Base-by-base conservation (phyloP, 2,113 vertebrate genomes). In the Halichoerus grypus region DNA sequence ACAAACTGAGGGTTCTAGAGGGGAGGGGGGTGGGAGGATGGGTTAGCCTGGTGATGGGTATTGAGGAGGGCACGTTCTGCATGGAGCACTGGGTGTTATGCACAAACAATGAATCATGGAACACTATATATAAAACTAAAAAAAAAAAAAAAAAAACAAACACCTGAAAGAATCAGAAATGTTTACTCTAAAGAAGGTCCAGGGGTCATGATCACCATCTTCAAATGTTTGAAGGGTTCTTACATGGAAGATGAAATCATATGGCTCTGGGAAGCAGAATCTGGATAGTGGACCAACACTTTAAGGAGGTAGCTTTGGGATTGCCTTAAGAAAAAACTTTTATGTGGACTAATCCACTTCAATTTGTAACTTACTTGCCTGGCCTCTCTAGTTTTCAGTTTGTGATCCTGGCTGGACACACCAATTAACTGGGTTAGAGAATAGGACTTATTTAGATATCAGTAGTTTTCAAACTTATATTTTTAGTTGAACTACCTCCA, bases 181-280 rank as follows among this genome's bases (percentile, higher is more conserved):
- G 7, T 39, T 94, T 96, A 46, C 7, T 49, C 6, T 87, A n/a
- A 84, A 65, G 55, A 92, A 57, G 31, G 7, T 76, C 8, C 18
- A 74, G 14, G 11, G 5, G 18, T 0, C 11, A 46, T 63, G 22
- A 33, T 36, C 74, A 76, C 5, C 89, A 86, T 79, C 84, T 92
- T 36, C n/a, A 67, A 59, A 93, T 79, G 49, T 69, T 89, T 79
- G 51, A 92, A 97, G 26, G 15, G 9, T 72, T 79, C 81, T 91
- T 55, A 49, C 16, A n/a, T 36, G 49, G 61, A 82, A 55, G 65
- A 86, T 10, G 12, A 77, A 77, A 46, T 95, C 11, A 88, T 49
- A 71, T 85, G 53, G 36, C 13, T 15, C n/a, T 65, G 79, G 28
- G 81, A 86, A 83, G 89, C 12, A 95, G 77, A 93, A 51, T 1